phyloP scores from a whole-genome alignment of 2,888 invertebrate genomes.

The Diploptera punctata region DNA sequence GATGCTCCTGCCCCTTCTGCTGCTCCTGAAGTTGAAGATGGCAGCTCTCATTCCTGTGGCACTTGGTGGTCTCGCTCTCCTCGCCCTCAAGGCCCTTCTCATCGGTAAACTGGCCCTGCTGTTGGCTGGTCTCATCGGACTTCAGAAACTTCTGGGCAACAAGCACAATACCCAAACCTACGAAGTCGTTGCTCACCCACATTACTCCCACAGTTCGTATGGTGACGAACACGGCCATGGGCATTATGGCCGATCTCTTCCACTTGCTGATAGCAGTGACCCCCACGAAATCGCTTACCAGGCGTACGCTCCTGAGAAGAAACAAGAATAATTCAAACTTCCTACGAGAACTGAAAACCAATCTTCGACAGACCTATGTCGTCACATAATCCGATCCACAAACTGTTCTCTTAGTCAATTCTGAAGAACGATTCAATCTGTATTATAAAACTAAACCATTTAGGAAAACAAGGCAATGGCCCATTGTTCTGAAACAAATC shows the following conservation, averaged over 20 bases:
- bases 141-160: slow-evolving; percentile 80
- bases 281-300: slow-evolving; percentile 76
- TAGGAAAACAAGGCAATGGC: no score
- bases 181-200: slow-evolving; percentile 69
- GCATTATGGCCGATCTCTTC: slow-evolving; percentile 65
- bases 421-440: no score
- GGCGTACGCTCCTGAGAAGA: slow-evolving; percentile 58
- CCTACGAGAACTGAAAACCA: no score
- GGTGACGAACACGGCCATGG: slow-evolving; percentile 55
- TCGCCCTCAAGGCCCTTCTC: slow-evolving; percentile 84
- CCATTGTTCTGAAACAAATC: no score
- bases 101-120: slow-evolving; percentile 84
- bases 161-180: slow-evolving; percentile 72
- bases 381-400: no score
- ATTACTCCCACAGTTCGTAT: slow-evolving; percentile 53
- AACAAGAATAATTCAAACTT: slow-evolving; percentile 15
- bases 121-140: slow-evolving; percentile 75
- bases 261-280: slow-evolving; percentile 16
- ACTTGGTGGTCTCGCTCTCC: slow-evolving; percentile 76
- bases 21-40: slow-evolving; percentile 80
- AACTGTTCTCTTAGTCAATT: no score
- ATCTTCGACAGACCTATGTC: no score
- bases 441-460: no score
- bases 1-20: slow-evolving; percentile 74
- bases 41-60: slow-evolving; percentile 79